Percentiles rank a stretch among this genome's conserved stretches.
These are phyloP conservation scores for Galaxias olidus DNA, from an alignment of 2,797 vertebrate genomes.

Conservation along the genomic window DNA sequence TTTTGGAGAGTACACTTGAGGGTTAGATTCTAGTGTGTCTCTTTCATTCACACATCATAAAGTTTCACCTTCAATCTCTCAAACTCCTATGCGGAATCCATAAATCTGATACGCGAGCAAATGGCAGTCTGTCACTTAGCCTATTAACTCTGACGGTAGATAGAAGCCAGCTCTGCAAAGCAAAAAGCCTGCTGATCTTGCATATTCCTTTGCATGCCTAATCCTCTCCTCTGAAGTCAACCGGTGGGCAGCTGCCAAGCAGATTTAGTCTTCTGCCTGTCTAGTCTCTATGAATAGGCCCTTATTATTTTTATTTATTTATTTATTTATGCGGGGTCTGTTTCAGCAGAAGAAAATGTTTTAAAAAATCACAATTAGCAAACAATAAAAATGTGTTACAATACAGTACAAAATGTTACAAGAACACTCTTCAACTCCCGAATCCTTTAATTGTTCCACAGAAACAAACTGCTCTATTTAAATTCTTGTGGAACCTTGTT, in stretches of 20 bases:
- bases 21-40: background rate
- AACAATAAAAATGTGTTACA: too few species aligned
- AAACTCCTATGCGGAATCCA: background rate
- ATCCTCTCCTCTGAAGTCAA: conserved; percentile 69
- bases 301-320: too few species aligned
- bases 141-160: conserved; percentile 48
- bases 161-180: conserved; percentile 34
- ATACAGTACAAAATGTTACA: too few species aligned
- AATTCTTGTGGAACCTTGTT: too few species aligned
- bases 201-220: conserved; percentile 61
- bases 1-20: background rate
- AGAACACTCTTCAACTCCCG: too few species aligned
- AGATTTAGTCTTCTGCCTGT: conserved; percentile 55
- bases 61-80: background rate
- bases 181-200: conserved; percentile 63
- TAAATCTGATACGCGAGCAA: conserved; percentile 28
- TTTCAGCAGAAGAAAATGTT: too few species aligned
- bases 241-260: conserved; percentile 57
- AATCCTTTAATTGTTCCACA: too few species aligned
- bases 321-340: too few species aligned
- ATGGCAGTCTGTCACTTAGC: conserved; percentile 43
- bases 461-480: too few species aligned
- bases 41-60: too few species aligned
- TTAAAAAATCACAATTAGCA: too few species aligned
- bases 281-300: conserved; percentile 56